These are phyloP conservation scores for Calliopum simillimum DNA, from an alignment of 2,888 invertebrate genomes.

Conservation along the genomic window DNA sequence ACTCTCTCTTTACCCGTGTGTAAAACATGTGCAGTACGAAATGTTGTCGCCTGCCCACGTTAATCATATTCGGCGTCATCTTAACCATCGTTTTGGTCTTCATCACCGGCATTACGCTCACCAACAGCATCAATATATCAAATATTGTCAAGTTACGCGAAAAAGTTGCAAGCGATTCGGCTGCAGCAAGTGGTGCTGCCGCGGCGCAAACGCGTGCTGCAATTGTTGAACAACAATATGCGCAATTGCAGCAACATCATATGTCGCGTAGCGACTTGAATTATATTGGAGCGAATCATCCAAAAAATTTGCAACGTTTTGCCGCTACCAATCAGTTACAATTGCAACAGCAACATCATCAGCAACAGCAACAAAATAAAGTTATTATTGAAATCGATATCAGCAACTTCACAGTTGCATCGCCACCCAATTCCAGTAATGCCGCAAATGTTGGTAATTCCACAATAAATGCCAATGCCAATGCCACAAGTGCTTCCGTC, in stretches of 20 bases:
- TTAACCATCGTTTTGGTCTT: constrained; percentile 69
- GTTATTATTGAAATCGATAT: constrained; percentile 65
- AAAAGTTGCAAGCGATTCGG: constrained; percentile 65
- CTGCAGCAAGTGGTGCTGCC: constrained; percentile 62
- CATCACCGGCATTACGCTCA: constrained; percentile 70
- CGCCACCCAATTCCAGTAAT: constrained; percentile 10
- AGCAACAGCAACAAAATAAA: constrained; percentile 51
- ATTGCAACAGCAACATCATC: neutral
- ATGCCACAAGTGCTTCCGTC: constrained; percentile 36
- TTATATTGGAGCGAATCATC: constrained; percentile 62
- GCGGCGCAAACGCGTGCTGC: constrained; percentile 63
- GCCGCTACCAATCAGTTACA: constrained; percentile 29
- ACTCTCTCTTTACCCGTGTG: neutral
- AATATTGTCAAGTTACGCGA: constrained; percentile 65
- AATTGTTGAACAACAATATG: constrained; percentile 62
- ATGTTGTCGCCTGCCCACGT: constrained; percentile 66
- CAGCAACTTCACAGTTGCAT: constrained; percentile 47
- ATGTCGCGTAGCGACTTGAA: constrained; percentile 61
- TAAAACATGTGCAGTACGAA: constrained; percentile 64
- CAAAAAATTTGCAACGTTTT: constrained; percentile 61
- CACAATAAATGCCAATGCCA: constrained; percentile 20
- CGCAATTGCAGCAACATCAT: constrained; percentile 63
- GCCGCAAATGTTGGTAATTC: too few species aligned
- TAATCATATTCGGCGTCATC: constrained; percentile 67
- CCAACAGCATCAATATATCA: constrained; percentile 66